phyloP scores from a whole-genome alignment of 2,888 invertebrate species.

The Uropetala carovei region DNA sequence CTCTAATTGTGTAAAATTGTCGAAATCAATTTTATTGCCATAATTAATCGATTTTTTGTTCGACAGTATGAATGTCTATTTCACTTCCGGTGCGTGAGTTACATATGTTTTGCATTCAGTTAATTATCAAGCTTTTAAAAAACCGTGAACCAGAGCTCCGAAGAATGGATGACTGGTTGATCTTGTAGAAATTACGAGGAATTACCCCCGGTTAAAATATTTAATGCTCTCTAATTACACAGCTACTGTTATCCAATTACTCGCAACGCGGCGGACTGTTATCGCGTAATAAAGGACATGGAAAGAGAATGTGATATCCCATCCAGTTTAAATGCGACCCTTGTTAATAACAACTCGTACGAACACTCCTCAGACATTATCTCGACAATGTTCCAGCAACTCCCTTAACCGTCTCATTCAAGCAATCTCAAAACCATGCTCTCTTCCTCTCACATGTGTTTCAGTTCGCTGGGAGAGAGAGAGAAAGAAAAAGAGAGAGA shows the following conservation, averaged over 20 bases:
- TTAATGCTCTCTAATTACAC: constrained; percentile 20
- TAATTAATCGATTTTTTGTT: too few species aligned
- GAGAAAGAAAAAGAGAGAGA: neutral
- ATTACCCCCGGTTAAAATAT: neutral
- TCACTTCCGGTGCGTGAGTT: too few species aligned
- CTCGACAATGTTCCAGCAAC: constrained; percentile 38
- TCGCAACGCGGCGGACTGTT: constrained; percentile 13
- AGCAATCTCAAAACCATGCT: neutral
- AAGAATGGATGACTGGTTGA: neutral
- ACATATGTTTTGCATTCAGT: too few species aligned
- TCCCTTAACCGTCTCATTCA: neutral
- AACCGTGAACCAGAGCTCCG: too few species aligned
- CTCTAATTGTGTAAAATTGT: too few species aligned
- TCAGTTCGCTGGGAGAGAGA: neutral
- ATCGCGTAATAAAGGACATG: constrained; percentile 28
- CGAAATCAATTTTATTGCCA: too few species aligned
- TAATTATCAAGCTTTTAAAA: too few species aligned
- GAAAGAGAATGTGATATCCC: constrained; percentile 24
- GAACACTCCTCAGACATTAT: constrained; percentile 39
- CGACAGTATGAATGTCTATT: too few species aligned
- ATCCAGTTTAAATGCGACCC: constrained; percentile 33
- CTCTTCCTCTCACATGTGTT: constrained; percentile 23
- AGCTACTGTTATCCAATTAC: constrained; percentile 3
- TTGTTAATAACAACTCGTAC: constrained; percentile 23
- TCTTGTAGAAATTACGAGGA: neutral